These are phyloP conservation scores for Calcarius lapponicus DNA, from an alignment of 2,797 vertebrate genomes.

Conservation along the genomic window DNA sequence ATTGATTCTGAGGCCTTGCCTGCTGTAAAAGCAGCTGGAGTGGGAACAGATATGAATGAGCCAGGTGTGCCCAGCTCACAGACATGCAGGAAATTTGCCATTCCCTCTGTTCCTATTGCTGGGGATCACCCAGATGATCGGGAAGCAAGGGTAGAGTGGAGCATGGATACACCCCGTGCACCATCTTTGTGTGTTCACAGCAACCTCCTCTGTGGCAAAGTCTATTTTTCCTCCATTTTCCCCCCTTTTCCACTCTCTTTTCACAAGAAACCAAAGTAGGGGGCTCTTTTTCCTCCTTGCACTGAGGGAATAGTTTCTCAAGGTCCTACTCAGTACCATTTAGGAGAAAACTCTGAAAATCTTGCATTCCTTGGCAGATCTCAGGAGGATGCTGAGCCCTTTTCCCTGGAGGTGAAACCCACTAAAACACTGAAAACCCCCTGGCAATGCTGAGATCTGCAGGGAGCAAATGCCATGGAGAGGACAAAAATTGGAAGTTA, in stretches of 20 bases:
- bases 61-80: not conserved
- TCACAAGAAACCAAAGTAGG: not conserved
- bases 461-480: not conserved
- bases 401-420: not conserved
- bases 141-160: not conserved
- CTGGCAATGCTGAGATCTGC: not conserved
- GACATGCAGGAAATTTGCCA: not conserved
- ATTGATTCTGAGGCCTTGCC: not conserved
- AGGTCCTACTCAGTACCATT: not conserved
- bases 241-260: not conserved
- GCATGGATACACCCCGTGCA: fast-evolving
- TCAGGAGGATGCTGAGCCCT: not conserved
- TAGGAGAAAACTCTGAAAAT: not conserved
- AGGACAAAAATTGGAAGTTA: not conserved
- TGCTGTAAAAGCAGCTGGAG: not conserved
- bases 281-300: not conserved
- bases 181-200: not conserved
- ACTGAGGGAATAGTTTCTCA: not conserved
- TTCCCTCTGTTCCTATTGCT: not conserved
- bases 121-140: not conserved
- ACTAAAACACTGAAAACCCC: not conserved
- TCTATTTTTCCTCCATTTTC: not conserved
- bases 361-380: not conserved
- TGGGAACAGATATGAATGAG: not conserved
- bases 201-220: not conserved